A percentile compares a stretch with the other conserved stretches of the same genome.
phyloP scores from a whole-genome alignment of 2,888 invertebrate species.

The Vesta saturnalis region DNA sequence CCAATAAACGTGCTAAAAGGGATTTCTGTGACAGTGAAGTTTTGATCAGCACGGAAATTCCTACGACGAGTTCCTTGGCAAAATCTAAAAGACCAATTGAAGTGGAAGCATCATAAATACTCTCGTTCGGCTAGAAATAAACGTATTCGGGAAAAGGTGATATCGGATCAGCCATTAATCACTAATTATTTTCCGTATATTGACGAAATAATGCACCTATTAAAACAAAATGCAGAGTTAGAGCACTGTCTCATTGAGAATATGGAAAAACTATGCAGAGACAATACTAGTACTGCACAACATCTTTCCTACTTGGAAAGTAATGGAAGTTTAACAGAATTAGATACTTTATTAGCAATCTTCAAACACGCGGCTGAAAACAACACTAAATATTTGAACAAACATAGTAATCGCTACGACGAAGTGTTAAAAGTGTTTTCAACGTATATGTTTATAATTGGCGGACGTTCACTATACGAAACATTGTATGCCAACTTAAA shows the following conservation, averaged over 20 bases:
- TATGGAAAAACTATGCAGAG: neutral
- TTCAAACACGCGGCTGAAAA: neutral
- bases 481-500: too few relatives aligned
- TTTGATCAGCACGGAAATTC: slow-evolving; percentile 2
- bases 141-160: slow-evolving; percentile 1
- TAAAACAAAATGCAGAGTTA: slow-evolving; percentile 3
- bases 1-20: neutral
- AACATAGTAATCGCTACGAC: slow-evolving; percentile 1
- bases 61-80: slow-evolving; percentile 3
- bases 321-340: neutral
- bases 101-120: neutral
- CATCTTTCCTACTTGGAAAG: slow-evolving; percentile 5
- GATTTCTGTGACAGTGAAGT: neutral
- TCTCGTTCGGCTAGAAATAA: neutral
- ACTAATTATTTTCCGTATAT: slow-evolving; percentile 3
- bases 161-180: neutral
- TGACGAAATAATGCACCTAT: slow-evolving; percentile 1
- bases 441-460: too few relatives aligned
- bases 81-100: neutral
- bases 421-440: slow-evolving; percentile 5
- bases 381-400: slow-evolving; percentile 3
- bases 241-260: neutral
- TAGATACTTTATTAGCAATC: neutral
- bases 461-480: too few relatives aligned
- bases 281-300: slow-evolving; percentile 3